Conservation (phyloP, 2,888 invertebrate species). For the Anoncus sp. region DNA sequence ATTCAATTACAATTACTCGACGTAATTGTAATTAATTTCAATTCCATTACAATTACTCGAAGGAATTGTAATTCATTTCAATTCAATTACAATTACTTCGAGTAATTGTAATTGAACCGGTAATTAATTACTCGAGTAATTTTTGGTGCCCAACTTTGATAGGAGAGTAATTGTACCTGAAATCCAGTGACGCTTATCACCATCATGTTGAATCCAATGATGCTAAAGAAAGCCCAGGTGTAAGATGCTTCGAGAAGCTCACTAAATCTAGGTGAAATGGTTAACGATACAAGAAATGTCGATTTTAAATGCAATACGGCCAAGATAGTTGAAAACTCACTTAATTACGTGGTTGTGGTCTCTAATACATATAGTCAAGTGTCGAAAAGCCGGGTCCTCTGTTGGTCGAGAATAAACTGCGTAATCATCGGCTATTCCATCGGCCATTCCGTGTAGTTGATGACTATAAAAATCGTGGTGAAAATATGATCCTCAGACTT, state of each 20-base stretch:
- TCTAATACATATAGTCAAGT: conserved; percentile 34
- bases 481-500: neutral
- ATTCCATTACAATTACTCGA: no score
- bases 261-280: conserved; percentile 21
- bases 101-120: no score
- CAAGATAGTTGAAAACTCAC: conserved; percentile 12
- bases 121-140: no score
- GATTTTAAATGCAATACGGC: neutral
- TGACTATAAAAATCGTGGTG: conserved; percentile 9
- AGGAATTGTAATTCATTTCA: no score
- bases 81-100: no score
- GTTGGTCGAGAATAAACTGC: conserved; percentile 1
- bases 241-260: conserved; percentile 37
- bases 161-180: conserved; percentile 33
- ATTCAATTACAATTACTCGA: no score
- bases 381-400: conserved; percentile 25
- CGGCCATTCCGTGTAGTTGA: conserved; percentile 33
- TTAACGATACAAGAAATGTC: no score
- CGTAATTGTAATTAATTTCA: no score
- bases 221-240: conserved; percentile 20
- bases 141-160: no score
- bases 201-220: conserved; percentile 34
- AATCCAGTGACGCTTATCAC: conserved; percentile 27
- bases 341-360: conserved; percentile 43
- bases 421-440: neutral